These are phyloP conservation scores for Marmota monax DNA, from an alignment of 2,113 vertebrate species.

Conservation along the genomic window DNA sequence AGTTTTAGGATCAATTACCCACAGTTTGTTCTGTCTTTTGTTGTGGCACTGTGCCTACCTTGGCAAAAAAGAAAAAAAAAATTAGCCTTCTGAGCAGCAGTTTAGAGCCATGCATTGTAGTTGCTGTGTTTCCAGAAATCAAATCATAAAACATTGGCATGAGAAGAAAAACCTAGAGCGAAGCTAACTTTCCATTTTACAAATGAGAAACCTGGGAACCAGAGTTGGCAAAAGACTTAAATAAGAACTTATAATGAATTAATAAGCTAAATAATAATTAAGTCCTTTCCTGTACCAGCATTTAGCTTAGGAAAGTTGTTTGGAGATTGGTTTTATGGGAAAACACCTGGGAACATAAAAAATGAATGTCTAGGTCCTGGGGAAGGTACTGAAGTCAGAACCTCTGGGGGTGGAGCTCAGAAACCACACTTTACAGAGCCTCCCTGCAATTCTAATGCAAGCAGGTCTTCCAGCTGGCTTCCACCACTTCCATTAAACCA, in stretches of 20 bases:
- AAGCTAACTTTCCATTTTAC: background rate
- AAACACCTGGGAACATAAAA: background rate
- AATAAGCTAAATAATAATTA: background rate
- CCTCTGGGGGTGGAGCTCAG: background rate
- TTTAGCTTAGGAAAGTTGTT: constrained; percentile 1
- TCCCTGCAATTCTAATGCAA: background rate
- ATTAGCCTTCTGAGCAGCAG: background rate
- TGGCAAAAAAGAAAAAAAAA: background rate
- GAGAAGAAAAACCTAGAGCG: background rate
- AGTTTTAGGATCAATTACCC: background rate
- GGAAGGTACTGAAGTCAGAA: background rate
- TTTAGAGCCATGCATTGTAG: background rate
- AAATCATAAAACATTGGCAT: background rate
- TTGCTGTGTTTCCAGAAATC: constrained; percentile 14
- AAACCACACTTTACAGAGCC: background rate
- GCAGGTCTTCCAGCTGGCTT: background rate
- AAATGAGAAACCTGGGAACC: background rate
- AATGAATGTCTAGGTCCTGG: background rate
- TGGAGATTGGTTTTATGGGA: background rate
- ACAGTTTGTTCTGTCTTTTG: background rate
- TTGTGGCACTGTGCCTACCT: background rate
- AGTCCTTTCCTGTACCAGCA: background rate
- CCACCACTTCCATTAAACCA: background rate
- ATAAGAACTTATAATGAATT: background rate
- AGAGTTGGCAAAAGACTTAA: background rate